Evolutionary conservation across 2,888 invertebrate species (phyloP), one percentile per base, ranked within the genome.

Genomic region (Plebejus anna): DNA sequence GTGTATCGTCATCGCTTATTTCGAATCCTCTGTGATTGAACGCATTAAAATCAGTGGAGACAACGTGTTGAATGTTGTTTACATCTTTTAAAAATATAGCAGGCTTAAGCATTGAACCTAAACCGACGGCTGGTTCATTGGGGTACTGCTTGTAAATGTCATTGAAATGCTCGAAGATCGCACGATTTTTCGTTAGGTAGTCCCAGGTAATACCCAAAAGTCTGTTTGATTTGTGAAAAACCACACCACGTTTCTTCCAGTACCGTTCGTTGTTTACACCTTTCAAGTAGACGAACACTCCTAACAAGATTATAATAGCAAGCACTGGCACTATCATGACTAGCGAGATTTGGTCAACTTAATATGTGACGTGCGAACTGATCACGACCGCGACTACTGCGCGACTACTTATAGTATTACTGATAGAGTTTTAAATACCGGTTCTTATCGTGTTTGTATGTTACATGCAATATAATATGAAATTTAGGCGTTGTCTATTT

Each of bases 11-110:
- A 7, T 85, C 82, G 9, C 66, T 80, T 13, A 82, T 76, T 0
- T 83, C 80, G n/a, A 86, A 51, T 0, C 86, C 88, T 81, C 88
- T 82, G 59, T 86, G 82, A 70, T 80, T 82, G 77, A 88, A 88
- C 4, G 84, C 80, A 2, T 83, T 81, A 75, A 86, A 87, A 70
- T 88, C 84, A 9, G 75, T 76, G 66, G 3, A 77, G 77, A 9
- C 59, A 0, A 83, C 80, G 22, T 78, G 76, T 42, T 82, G 81
- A 0, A 83, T 78, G 78, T 83, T 82, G 7, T 22, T 59, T 2
- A 22, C 22, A 22, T 59, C 22, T 59, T 22, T n/a, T 59, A 59
- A 22, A 59, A 0, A 87, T 59, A 59, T 59, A 22, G 59, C 59
- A 59, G 59, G 59, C 2, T 59, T 59, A 6, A 59, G 9, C 22